Evolutionary conservation across 2,888 invertebrate genomes (phyloP), one percentile per base, ranked within the genome.

Genomic region (Agapetus fuscipes): DNA sequence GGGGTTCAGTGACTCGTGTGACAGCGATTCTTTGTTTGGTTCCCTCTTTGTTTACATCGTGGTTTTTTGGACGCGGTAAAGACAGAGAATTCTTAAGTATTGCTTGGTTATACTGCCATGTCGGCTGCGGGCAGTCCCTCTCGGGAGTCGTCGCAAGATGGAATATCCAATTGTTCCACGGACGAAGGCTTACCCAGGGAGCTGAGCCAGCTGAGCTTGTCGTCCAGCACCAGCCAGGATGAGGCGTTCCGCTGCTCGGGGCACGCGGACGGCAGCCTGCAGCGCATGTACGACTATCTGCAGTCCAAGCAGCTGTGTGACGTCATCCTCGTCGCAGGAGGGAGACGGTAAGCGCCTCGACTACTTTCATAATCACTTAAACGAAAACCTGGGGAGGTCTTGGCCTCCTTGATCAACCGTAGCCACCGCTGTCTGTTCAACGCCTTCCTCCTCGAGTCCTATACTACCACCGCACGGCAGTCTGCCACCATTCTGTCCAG

Each of bases 261-360:
- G 55, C 89, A 91, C 65, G 83, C 91, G 5, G 85, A 87, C 56
- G 74, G 73, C 39, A 83, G 88, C 54, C 70, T 93, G 36, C 78
- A 77, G 50, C 81, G 83, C 55, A 87, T 93, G 80, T 83, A 82
- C 58, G 73, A 76, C 36, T 90, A 88, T 66, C 76, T 85, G 49
- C 78, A 83, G 55, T 79, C 82, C 43, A 80, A 84, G 53, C 83
- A 87, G 61, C 69, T 94, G 36, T 90, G 89, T 57, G 94, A 94
- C 70, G 85, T 94, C 34, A 78, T 79, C 13, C 74, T 94, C 15
- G 78, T 91, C 51, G 89, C 87, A 45, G 89, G 83, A 57, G 77
- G 76, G 43, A 72, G 71, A 61, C 74, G 76, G 77, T 76, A 55
- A n/a, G n/a, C n/a, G n/a, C n/a, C n/a, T n/a, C n/a, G n/a, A n/a